These are phyloP conservation scores for Papilio gigon DNA, from an alignment of 2,888 invertebrate genomes.

Conservation along the genomic window DNA sequence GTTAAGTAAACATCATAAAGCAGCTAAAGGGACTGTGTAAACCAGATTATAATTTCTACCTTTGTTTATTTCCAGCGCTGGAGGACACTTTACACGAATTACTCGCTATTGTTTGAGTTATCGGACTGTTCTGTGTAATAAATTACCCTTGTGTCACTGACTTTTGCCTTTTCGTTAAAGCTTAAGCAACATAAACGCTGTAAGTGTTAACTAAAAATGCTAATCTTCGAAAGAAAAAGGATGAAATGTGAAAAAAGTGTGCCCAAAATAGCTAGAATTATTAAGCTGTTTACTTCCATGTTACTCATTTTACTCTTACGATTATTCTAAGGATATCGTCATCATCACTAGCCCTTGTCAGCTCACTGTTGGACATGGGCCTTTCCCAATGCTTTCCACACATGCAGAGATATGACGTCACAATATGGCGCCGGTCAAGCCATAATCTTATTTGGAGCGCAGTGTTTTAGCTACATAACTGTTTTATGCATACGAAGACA, in stretches of 20 bases:
- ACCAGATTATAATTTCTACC: slow-evolving; percentile 55
- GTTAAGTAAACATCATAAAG: slow-evolving; percentile 54
- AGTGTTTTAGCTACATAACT: neutral
- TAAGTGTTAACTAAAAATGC: neutral
- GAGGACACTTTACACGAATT: slow-evolving; percentile 43
- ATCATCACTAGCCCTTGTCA: no score
- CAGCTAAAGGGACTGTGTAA: slow-evolving; percentile 53
- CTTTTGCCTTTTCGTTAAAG: neutral
- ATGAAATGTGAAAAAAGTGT: no score
- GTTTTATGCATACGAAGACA: slow-evolving; percentile 10
- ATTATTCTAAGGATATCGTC: no score
- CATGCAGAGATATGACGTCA: no score
- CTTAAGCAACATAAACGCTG: no score
- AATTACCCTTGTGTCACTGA: neutral
- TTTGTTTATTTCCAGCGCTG: slow-evolving; percentile 42
- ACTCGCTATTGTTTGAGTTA: slow-evolving; percentile 47
- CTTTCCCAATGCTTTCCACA: no score
- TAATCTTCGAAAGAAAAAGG: no score
- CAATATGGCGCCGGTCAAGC: neutral
- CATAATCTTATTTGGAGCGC: neutral
- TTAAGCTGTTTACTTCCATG: no score
- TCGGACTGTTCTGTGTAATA: slow-evolving; percentile 49
- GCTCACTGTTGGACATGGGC: no score
- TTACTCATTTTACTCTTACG: no score
- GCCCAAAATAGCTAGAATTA: no score